A percentile compares a stretch with the other conserved stretches of the same genome.
These are phyloP conservation scores for Drosophila meridiana DNA, from an alignment of 2,888 invertebrate genomes.

Conservation along the genomic window DNA sequence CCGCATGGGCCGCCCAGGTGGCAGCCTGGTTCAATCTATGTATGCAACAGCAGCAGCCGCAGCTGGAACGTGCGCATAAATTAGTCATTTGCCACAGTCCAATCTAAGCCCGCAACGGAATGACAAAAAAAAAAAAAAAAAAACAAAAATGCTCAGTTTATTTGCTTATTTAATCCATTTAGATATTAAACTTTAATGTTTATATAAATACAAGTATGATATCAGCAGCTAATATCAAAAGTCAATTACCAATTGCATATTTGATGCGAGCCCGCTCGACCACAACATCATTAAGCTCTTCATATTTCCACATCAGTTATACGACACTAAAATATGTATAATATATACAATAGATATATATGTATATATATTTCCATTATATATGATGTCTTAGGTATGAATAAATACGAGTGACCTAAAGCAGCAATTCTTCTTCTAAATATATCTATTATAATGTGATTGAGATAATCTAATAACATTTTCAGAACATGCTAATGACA, in stretches of 20 bases:
- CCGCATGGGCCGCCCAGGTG: constrained; percentile 35
- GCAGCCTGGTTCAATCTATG: constrained; percentile 38
- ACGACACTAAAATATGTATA: not conserved
- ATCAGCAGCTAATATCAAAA: constrained; percentile 1
- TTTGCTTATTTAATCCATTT: constrained; percentile 4
- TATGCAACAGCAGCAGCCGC: constrained; percentile 60
- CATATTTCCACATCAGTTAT: not conserved
- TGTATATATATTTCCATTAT: not conserved
- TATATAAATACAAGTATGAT: not conserved
- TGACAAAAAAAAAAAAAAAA: not conserved
- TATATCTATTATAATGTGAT: too few relatives aligned
- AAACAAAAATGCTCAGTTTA: constrained; percentile 19
- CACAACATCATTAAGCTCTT: not conserved
- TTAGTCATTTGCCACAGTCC: constrained; percentile 49
- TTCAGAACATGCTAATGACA: too few relatives aligned
- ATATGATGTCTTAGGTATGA: not conserved
- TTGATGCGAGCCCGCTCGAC: not conserved
- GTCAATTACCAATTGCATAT: constrained; percentile 5
- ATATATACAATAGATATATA: not conserved
- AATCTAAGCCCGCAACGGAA: not conserved
- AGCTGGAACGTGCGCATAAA: constrained; percentile 57
- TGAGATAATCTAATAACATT: too few relatives aligned
- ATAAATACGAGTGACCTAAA: too few relatives aligned
- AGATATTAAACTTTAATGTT: not conserved
- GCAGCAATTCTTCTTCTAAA: too few relatives aligned